Base-by-base conservation (phyloP, 23 tunicate genomes). In the Clavelina lepadiformis region DNA sequence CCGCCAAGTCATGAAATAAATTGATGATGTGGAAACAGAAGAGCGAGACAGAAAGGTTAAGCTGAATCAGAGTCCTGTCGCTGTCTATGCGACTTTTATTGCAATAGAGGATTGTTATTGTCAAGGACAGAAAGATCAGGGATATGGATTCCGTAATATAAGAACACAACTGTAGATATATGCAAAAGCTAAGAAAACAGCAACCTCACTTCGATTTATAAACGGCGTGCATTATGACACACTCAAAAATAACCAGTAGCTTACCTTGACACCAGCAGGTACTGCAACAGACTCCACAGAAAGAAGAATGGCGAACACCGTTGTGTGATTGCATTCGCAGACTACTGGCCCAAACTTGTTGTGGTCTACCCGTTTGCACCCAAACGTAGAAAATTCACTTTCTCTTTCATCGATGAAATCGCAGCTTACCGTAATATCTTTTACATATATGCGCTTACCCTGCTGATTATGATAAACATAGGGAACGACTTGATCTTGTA, bases 301-400 rank as follows among this genome's bases (percentile, higher is more conserved):
- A 5, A 63, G 68, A 3, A 63, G 50, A 21, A 63, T 63, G 26
- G 50, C 49, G 25, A 63, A 63, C 25, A 63, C 68, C 3, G 68
- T 63, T 5, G 68, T 63, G 50, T 63, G 68, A 8, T 15, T 35
- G 68, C 68, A 63, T 27, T 35, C 49, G 68, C 68, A 63, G 8
- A n/a, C 7, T 13, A 63, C 25, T 13, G 22, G 22, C 3, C 32
- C 22, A 30, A 3, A 6, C 8, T 28, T 5, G 35, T 5, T 25
- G 19, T 36, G 8, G n/a, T 25, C 35, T 18, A 5, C 35, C 5
- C 8, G 5, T 3, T 5, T 4, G 26, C 68, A 63, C 37, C 68
- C 68, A 11, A 3, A 5, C 28, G 20, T 21, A 36, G 68, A 63
- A 34, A 63, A 34, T 28, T 8, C 7, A 3, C 38, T 15, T 34